Base-by-base conservation (phyloP, 2,888 invertebrate genomes). In the Priocnemis perturbator region DNA sequence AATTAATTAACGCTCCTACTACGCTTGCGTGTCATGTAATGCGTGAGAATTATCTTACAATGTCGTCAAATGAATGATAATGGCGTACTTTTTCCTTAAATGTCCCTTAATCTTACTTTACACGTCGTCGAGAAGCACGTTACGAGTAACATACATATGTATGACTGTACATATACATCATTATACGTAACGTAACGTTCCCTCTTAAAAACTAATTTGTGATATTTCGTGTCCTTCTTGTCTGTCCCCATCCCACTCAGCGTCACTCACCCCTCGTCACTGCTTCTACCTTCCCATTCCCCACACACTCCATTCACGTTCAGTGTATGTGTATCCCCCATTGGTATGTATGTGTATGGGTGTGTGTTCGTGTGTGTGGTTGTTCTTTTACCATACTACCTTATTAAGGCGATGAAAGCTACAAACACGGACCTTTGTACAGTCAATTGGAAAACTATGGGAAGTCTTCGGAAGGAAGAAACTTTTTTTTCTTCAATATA, bases 341-440 rank as follows among this genome's bases (percentile, higher is more conserved):
- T 37, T 7, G 14, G 37, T 11, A 9, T 11, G 37, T 37, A 37
- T 37, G 37, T 37, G 11, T 37, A 9, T 37, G 37, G 7, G 7
- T 26, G 37, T 11, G 11, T 37, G 37, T 37, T 1, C 14, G 7
- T 4, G 7, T 37, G 37, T 37, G 37, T 37, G 7, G 7, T 9
- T 11, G 37, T 37, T 37, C 37, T 37, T 11, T 37, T 37, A 37
- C 37, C 37, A 37, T 37, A 37, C 37, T 75, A 84, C 85, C 82
- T 87, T 83, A 77, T 83, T 85, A 87, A 88, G 87, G 87, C 87
- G 86, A 82, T 81, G 81, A 84, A 85, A 37, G 37, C 84, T 87
- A 88, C 37, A 37, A 37, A 37, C 83, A 78, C 83, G 83, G 84
- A 83, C 82, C 79, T 85, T 86, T 88, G 88, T 88, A 88, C 87